A percentile compares a stretch with the other conserved stretches of the same genome.
These are phyloP conservation scores for Eudasyphora cyanicolor DNA, from an alignment of 2,888 invertebrate genomes.

Conservation along the genomic window DNA sequence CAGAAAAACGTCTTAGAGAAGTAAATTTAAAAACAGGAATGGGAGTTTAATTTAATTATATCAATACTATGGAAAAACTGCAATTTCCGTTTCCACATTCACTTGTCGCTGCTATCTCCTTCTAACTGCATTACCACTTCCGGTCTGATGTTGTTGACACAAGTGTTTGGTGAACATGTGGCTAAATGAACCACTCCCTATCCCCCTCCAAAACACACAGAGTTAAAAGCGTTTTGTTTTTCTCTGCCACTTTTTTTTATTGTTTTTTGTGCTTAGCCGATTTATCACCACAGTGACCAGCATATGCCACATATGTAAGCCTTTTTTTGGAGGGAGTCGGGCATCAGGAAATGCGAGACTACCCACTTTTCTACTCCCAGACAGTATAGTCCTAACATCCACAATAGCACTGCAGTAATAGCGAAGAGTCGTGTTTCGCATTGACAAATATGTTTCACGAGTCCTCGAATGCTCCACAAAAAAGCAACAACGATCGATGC, in stretches of 20 bases:
- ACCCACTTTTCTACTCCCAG: background rate
- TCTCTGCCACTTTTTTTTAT: background rate
- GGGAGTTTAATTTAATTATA: slow-evolving; percentile 2
- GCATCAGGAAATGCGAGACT: slow-evolving; percentile 6
- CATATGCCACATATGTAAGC: slow-evolving; percentile 25
- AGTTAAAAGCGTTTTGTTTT: background rate
- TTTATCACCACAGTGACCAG: slow-evolving; percentile 44
- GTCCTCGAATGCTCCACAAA: background rate
- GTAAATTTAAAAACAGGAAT: background rate
- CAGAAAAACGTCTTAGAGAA: background rate
- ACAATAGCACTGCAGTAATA: background rate
- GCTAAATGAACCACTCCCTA: background rate
- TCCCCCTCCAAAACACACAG: background rate
- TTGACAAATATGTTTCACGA: background rate
- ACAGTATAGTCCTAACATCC: background rate
- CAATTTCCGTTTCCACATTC: background rate
- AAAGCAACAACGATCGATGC: background rate
- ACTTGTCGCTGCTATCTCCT: background rate
- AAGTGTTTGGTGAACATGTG: background rate
- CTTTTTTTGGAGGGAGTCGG: background rate
- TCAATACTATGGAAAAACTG: background rate
- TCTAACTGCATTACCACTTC: background rate
- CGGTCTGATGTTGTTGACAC: background rate
- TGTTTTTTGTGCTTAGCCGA: slow-evolving; percentile 2
- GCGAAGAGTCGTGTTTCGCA: slow-evolving; percentile 1